Conservation (phyloP, 2,797 vertebrate genomes). For the Sebastes glaucus region DNA sequence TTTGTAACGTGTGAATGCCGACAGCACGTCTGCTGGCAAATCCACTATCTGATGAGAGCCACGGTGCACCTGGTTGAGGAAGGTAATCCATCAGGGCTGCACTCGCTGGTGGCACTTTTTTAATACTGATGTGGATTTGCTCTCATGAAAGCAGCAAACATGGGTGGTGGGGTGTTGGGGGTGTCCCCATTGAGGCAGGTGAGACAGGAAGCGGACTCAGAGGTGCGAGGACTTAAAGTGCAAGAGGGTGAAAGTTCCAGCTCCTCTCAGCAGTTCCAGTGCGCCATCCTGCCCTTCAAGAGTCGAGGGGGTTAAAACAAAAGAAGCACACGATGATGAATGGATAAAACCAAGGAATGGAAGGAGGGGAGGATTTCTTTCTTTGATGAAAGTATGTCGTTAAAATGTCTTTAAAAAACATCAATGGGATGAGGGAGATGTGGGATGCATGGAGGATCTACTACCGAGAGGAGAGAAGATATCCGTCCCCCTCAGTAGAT, state of each 20-base stretch:
- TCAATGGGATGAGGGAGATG: slow-evolving; percentile 48
- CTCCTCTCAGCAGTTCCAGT: slow-evolving; percentile 64
- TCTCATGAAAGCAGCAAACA: slow-evolving; percentile 46
- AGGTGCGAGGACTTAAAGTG: slow-evolving; percentile 78
- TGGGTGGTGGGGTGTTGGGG: not conserved
- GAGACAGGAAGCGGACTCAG: slow-evolving; percentile 51
- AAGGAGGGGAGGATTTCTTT: slow-evolving; percentile 41
- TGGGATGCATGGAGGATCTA: slow-evolving; percentile 38
- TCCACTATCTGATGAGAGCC: slow-evolving; percentile 19
- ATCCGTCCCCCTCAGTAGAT: slow-evolving; percentile 20
- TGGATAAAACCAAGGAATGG: slow-evolving; percentile 51
- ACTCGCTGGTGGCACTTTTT: slow-evolving; percentile 51
- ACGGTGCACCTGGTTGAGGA: slow-evolving; percentile 24
- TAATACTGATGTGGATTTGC: slow-evolving; percentile 75
- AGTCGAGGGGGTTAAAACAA: not conserved
- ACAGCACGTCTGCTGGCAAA: slow-evolving; percentile 13
- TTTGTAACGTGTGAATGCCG: slow-evolving; percentile 8
- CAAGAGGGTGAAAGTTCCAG: slow-evolving; percentile 71
- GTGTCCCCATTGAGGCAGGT: slow-evolving; percentile 38
- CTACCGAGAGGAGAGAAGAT: not conserved
- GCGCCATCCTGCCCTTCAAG: slow-evolving; percentile 49
- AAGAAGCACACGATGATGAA: slow-evolving; percentile 24
- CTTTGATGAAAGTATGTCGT: slow-evolving; percentile 30
- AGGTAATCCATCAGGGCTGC: slow-evolving; percentile 18
- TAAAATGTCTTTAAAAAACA: slow-evolving; percentile 60